Evolutionary conservation across 2,797 vertebrate species (phyloP).

Genomic region (Sebastes nivosus): DNA sequence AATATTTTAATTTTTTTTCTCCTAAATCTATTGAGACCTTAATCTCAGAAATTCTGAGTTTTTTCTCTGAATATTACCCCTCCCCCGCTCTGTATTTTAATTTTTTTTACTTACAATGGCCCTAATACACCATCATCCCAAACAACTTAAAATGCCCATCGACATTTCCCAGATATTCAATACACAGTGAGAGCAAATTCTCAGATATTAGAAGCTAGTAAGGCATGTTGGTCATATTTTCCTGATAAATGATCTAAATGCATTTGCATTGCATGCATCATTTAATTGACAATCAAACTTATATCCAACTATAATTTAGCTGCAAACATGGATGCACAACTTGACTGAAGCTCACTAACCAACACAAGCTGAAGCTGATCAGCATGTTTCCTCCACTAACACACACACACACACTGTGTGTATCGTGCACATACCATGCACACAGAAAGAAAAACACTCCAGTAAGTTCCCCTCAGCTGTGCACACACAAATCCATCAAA

Average conservation of each 20-base stretch:
- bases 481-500: constrained; percentile 74
- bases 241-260: background rate
- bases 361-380: constrained; percentile 21
- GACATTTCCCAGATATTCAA: too few species aligned
- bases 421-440: constrained; percentile 17
- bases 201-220: background rate
- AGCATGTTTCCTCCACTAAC: background rate
- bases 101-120: background rate
- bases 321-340: background rate
- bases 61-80: too few species aligned
- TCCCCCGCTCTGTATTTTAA: too few species aligned
- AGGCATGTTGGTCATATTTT: background rate
- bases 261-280: background rate
- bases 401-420: background rate
- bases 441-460: constrained; percentile 42
- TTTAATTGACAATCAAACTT: background rate
- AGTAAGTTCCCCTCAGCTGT: constrained; percentile 61
- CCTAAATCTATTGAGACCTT: too few species aligned
- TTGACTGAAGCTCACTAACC: constrained; percentile 23
- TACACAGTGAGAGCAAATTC: background rate
- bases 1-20: too few species aligned
- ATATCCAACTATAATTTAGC: background rate
- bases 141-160: background rate
- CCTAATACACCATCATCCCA: background rate
- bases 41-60: too few species aligned